Base-by-base conservation (phyloP, 2,797 vertebrate species). In the Lepilemur ruficaudatus region DNA sequence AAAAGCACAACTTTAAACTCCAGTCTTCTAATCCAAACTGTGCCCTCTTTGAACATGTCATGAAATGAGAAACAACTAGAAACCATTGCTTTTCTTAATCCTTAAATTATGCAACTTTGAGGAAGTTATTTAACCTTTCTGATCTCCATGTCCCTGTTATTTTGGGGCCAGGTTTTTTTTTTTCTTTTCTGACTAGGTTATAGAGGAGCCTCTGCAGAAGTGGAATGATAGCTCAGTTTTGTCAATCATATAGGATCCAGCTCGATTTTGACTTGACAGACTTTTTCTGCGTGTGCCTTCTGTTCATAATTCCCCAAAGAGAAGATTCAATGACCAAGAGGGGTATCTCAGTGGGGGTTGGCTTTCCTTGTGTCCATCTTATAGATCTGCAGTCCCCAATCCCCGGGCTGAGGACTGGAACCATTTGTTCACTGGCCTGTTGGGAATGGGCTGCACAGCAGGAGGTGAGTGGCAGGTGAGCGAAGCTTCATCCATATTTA, bases 111-210 rank as follows among this genome's bases (percentile, higher is more conserved):
- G n/a, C 48, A 75, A 89, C 57, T 93, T 94, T 82, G 89, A 22
- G 30, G 50, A 91, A 91, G 25, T 89, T 52, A 65, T 5, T 65
- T 88, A 76, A 55, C 13, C 15, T 94, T 96, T 89, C 48, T 79
- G 25, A 89, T 63, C 5, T 93, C 30, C 75, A 41, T 13, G 22
- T 52, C 30, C 10, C 23, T 67, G 12, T 90, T 76, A 70, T 75
- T 43, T 32, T 55, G 63, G 83, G 12, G 32, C 2, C 25, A 78
- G 9, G 23, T 48, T 70, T 4, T 14, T 93, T 93, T 96, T 12
- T 59, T 57, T 5, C 8, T 75, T 72, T 55, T 69, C n/a, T 38
- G 17, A 84, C 6, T 46, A 52, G 12, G 25, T 61, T 48, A 46
- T 32, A 25, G 4, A 88, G 57, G 14, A 82, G 10, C 9, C 18